Evolutionary conservation across 53 echinoderm and acorn worm species (phyloP).

Genomic region (Paracentrotus lividus): DNA sequence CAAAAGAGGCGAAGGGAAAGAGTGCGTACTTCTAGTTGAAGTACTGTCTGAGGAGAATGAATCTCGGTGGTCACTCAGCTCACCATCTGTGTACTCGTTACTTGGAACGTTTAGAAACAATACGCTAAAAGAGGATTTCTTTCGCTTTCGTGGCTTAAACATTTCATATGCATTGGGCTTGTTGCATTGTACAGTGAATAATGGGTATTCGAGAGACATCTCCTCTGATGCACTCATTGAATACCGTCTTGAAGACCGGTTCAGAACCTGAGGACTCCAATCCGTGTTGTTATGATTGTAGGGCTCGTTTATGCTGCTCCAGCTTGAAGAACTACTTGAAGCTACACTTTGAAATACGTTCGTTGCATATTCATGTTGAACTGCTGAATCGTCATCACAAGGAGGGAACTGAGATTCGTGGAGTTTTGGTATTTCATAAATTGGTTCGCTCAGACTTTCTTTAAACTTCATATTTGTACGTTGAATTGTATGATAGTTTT

Average conservation of each 20-base stretch:
- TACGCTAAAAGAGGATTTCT: background rate
- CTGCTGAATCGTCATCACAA: background rate
- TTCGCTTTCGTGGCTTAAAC: background rate
- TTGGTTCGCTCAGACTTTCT: background rate
- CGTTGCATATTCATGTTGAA: background rate
- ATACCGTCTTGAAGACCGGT: background rate
- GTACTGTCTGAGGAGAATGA: background rate
- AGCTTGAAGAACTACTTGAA: background rate
- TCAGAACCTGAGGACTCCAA: background rate
- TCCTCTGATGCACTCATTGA: background rate
- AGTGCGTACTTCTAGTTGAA: background rate
- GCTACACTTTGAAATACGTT: background rate
- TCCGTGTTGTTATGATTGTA: background rate
- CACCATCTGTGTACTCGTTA: background rate
- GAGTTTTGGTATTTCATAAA: background rate
- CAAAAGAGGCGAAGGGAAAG: conserved; percentile 4
- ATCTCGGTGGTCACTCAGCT: background rate
- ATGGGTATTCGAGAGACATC: background rate
- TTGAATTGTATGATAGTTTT: background rate
- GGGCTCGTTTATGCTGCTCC: background rate
- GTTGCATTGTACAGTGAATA: background rate
- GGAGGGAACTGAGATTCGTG: background rate
- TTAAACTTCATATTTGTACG: background rate
- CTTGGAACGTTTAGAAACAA: background rate
- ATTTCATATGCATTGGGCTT: background rate